Evolutionary conservation across 2,113 vertebrate species (phyloP), one percentile per base, ranked within the genome.

Genomic region (Hirundichthys speculiger): DNA sequence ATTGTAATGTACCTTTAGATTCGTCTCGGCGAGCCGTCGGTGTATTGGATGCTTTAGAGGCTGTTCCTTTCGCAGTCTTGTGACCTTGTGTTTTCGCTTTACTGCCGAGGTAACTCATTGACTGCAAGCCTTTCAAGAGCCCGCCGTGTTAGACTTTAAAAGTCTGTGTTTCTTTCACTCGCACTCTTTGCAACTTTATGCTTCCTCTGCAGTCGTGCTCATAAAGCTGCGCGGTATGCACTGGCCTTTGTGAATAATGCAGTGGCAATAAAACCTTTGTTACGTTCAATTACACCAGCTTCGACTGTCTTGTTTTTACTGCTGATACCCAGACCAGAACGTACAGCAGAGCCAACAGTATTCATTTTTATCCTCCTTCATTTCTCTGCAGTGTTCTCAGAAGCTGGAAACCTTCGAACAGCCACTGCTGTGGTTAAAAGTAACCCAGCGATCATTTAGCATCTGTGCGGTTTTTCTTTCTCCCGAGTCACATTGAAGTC

Each of bases 191-290:
- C 64, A 54, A 49, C 66, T 20, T 75, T 68, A 53, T 69, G 19
- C 61, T 55, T 69, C 53, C 62, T 56, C 64, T 4, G 56, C 69
- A 74, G 71, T 72, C 55, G 13, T 62, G 62, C 55, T 53, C 52
- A 77, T 40, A 49, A 45, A 25, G 59, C 24, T 25, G 54, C 82
- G 65, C 75, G 59, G 53, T 52, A 21, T 19, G 55, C 65, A 30
- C 39, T 75, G 73, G 74, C 57, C 75, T 82, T 73, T 87, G 67
- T 87, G 75, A 88, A 88, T 88, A 87, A 83, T 84, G 66, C 75
- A 84, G 79, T 39, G 75, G 73, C 75, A 73, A 61, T 90, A 84
- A 88, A 91, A 86, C 62, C 72, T 6, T 69, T 61, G 57, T 53
- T 73, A 25, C 73, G 76, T 86, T 89, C 79, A 86, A 82, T 87